Base-by-base conservation (phyloP, 35 echinoderm and acorn worm species). In the Patiria miniata region DNA sequence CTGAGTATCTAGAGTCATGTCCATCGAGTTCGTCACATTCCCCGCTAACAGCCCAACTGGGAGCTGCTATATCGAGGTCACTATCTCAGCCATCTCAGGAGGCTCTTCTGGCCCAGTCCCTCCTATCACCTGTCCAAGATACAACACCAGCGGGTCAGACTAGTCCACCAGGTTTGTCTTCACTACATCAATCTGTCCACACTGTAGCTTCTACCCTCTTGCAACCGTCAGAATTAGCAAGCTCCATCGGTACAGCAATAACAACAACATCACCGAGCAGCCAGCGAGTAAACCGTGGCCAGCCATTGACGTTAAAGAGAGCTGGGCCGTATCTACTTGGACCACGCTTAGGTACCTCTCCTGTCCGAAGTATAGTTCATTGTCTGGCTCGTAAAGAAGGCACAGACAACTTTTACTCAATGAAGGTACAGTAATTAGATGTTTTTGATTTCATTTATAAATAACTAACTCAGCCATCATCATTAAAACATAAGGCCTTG, bases 281-380 rank as follows among this genome's bases (percentile, higher is more conserved):
- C 65, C 65, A 73, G 65, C 65, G 34, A 32, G 29, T 36, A 16
- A 73, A 34, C 65, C 65, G 34, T 23, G 29, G 30, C 34, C 79
- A 68, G 73, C 51, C 47, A 52, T 80, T 59, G 2, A 81, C 87
- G 37, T 52, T 97, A n/a, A 85, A 89, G 56, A 86, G 89, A 54
- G 96, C 96, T 16, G 96, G 96, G 37, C 96, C 96, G 12, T 94
- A 91, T 87, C 83, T 94, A 14, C 76, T 99, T 9, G 92, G 92
- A 68, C 92, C 96, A 61, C 79, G 93, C 39, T 87, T 99, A 17
- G 96, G 96, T 19, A 90, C 92, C 1, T 99, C 96, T 16, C 96
- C 96, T 39, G 96, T 99, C 28, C 56, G 93, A 51, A 99, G 96
- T 79, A 99, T 95, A 37, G 93, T 99, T 69, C 96, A 99, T 58